Percentiles rank a stretch among this genome's conserved stretches.
Evolutionary conservation across 2,113 vertebrate genomes (phyloP).

Genomic region (Zosterops lateralis): DNA sequence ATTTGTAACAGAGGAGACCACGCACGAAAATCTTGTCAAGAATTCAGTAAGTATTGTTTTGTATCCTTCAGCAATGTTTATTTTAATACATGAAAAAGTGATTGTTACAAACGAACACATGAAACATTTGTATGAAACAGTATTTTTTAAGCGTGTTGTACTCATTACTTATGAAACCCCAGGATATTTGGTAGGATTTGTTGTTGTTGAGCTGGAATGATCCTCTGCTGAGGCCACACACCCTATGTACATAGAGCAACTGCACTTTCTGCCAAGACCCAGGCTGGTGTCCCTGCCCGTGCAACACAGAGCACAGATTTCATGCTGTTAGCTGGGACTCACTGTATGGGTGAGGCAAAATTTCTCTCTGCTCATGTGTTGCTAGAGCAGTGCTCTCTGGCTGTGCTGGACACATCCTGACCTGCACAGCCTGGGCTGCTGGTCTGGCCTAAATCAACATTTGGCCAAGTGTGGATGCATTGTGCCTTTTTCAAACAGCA

Average conservation of each 20-base stretch:
- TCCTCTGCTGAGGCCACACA: not conserved
- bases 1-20: rapidly evolving
- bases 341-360: rapidly evolving
- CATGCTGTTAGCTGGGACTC: not conserved
- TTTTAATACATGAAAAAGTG: not conserved
- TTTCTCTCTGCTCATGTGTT: not conserved
- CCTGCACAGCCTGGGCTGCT: not conserved
- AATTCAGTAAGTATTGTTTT: not conserved
- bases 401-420: not conserved
- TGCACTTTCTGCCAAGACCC: not conserved
- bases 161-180: not conserved
- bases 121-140: not conserved
- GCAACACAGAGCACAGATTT: not conserved
- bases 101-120: not conserved
- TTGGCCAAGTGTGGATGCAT: not conserved
- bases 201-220: not conserved
- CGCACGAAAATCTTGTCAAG: not conserved
- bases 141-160: rapidly evolving
- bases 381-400: not conserved
- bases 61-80: conserved; percentile 3
- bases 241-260: not conserved
- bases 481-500: not conserved
- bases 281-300: not conserved
- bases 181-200: rapidly evolving
- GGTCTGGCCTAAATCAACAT: not conserved